These are phyloP conservation scores for Arothron firmamentum DNA, from an alignment of 2,113 vertebrate genomes.

Conservation along the genomic window DNA sequence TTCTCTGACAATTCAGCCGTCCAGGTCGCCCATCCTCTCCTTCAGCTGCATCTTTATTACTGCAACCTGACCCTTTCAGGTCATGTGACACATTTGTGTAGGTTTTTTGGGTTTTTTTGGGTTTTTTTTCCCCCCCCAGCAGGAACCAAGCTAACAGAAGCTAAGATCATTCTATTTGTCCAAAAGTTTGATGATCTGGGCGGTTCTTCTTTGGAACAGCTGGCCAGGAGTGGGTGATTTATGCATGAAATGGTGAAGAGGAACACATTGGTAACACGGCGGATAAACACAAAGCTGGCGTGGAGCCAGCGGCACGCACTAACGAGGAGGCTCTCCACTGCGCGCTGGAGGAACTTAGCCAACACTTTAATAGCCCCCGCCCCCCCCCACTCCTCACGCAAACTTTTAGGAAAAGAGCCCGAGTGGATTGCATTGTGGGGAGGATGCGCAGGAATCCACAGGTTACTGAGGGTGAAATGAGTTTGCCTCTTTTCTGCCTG, in stretches of 20 bases:
- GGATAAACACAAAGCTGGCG: slow-evolving; percentile 30
- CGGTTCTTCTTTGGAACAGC: not conserved
- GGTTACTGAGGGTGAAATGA: slow-evolving; percentile 12
- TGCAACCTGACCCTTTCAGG: no score
- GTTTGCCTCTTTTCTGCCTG: slow-evolving; percentile 11
- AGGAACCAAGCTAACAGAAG: no score
- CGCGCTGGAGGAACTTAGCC: slow-evolving; percentile 41
- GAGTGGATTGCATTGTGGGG: slow-evolving; percentile 55
- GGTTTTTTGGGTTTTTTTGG: no score
- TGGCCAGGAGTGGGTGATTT: slow-evolving; percentile 35
- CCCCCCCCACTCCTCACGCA: not conserved
- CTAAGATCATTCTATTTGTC: no score
- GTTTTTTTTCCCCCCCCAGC: no score
- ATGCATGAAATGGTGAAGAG: slow-evolving; percentile 28
- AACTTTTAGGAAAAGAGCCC: slow-evolving; percentile 40
- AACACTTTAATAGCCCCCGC: slow-evolving; percentile 35
- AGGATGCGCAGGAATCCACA: not conserved
- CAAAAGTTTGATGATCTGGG: no score
- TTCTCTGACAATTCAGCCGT: no score
- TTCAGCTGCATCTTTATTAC: no score
- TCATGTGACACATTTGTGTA: no score
- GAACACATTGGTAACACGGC: slow-evolving; percentile 6
- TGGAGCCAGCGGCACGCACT: slow-evolving; percentile 48
- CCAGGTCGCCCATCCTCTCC: no score
- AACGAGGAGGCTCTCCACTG: slow-evolving; percentile 44